Evolutionary conservation across 35 echinoderm and acorn worm species (phyloP), one percentile per base, ranked within the genome.

Genomic region (Acanthaster planci): DNA sequence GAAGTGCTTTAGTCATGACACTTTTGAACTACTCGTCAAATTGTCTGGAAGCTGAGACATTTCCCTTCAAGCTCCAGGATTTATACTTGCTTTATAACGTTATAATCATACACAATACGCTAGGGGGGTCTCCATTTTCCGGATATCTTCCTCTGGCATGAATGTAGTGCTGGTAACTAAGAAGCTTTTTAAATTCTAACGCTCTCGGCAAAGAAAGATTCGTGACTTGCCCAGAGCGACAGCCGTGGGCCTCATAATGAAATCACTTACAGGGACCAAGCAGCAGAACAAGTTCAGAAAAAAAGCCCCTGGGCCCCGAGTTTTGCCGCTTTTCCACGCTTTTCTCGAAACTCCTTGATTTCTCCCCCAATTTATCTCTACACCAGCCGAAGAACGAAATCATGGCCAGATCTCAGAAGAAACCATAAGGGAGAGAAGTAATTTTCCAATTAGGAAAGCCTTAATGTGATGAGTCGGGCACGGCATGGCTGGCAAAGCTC

Each of bases 401-500:
- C 64, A 72, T 29, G 64, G 64, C 26, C 64, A 29, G 14, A 26
- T 72, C 64, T 72, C 34, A 34, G 34, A 72, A 10, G 10, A 29
- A 72, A 12, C 4, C 4, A 47, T 14, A 72, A 34, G 26, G 30
- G 34, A 72, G 64, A 72, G 64, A 14, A 72, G 64, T 72, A 72
- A 72, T 72, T 72, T 72, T 72, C 64, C 64, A 72, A 72, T 72
- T 72, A 72, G 34, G 5, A 34, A 30, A 26, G 8, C 64, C 3
- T 29, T 72, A 72, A 72, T 72, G 19, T 72, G 64, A 72, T 72
- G 64, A 72, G 64, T 6, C 22, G 30, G 23, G 64, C 64, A 72
- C 42, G 26, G 64, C 21, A 26, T 31, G 23, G 64, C 64, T 26
- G 34, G 64, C 64, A 72, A 72, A 72, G 64, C 64, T 34, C 64